phyloP scores from a whole-genome alignment of 1,140 invertebrate genomes.

The Drosophila santomea region DNA sequence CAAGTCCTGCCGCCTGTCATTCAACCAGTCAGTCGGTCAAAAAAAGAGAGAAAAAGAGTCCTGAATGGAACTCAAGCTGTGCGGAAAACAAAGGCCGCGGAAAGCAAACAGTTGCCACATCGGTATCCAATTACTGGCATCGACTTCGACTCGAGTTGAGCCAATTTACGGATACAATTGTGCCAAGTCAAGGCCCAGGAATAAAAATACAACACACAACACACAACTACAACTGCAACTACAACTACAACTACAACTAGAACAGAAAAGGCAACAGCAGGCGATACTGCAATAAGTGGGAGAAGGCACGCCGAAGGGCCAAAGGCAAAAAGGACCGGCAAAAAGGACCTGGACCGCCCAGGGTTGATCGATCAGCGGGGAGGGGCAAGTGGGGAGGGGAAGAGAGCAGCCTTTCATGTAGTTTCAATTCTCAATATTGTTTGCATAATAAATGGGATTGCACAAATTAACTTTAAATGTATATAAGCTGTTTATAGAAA shows the following conservation, averaged over 20 bases:
- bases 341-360: conserved; percentile 1
- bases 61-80: conserved; percentile 67
- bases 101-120: conserved; percentile 78
- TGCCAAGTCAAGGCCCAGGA: conserved; percentile 44
- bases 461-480: neutral
- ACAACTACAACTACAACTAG: neutral
- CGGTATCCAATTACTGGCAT: conserved; percentile 71
- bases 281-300: conserved; percentile 40
- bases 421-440: conserved; percentile 6
- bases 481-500: no score
- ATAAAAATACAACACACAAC: conserved; percentile 5
- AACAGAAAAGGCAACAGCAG: conserved; percentile 73
- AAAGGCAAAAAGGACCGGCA: conserved; percentile 25
- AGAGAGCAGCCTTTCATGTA: neutral
- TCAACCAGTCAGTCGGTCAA: conserved; percentile 28
- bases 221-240: neutral
- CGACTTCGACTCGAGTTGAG: conserved; percentile 47
- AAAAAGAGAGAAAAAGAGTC: no score
- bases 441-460: neutral
- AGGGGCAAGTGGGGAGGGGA: neutral
- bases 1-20: conserved; percentile 29
- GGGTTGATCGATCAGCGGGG: conserved; percentile 17
- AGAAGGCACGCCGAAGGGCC: conserved; percentile 22
- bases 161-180: conserved; percentile 69
- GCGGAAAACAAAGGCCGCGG: conserved; percentile 32